Percentiles rank a stretch among this genome's conserved stretches.
phyloP scores from a whole-genome alignment of 2,113 vertebrate genomes.

The Chaetodon trifascialis region DNA sequence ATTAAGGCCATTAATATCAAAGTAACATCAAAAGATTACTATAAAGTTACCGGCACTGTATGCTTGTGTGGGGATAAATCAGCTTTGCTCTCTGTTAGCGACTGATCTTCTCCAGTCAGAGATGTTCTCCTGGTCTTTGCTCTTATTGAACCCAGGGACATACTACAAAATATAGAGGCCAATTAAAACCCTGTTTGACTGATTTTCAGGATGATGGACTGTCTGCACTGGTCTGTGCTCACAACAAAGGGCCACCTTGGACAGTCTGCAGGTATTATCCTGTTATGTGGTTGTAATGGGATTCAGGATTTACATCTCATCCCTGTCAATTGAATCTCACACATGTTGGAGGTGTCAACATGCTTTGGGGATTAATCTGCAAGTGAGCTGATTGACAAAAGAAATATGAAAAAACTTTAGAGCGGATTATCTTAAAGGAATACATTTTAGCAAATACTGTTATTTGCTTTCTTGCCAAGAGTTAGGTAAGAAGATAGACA shows the following conservation, averaged over 20 bases:
- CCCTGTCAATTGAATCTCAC: not conserved
- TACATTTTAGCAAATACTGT: too few species aligned
- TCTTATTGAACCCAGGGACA: not conserved
- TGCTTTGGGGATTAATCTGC: not conserved
- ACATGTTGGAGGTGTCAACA: not conserved
- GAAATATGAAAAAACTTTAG: not conserved
- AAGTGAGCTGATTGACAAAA: not conserved
- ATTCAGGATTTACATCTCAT: not conserved
- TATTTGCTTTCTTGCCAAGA: too few species aligned
- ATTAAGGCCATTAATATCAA: not conserved
- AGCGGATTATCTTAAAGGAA: too few species aligned
- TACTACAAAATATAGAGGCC: not conserved
- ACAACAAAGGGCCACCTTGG: not conserved
- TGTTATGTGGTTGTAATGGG: not conserved
- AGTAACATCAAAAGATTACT: not conserved
- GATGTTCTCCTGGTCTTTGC: not conserved
- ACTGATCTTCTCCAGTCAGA: not conserved
- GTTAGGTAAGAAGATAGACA: too few species aligned
- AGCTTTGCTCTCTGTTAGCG: not conserved
- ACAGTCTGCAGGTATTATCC: not conserved
- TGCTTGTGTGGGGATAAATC: too few species aligned
- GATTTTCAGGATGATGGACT: not conserved
- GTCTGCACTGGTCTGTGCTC: not conserved
- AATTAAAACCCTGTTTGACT: constrained; percentile 4
- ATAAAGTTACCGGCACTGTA: not conserved